A percentile compares a stretch with the other conserved stretches of the same genome.
Conservation (phyloP, 2,797 vertebrate species). For the Dermochelys coriacea region DNA sequence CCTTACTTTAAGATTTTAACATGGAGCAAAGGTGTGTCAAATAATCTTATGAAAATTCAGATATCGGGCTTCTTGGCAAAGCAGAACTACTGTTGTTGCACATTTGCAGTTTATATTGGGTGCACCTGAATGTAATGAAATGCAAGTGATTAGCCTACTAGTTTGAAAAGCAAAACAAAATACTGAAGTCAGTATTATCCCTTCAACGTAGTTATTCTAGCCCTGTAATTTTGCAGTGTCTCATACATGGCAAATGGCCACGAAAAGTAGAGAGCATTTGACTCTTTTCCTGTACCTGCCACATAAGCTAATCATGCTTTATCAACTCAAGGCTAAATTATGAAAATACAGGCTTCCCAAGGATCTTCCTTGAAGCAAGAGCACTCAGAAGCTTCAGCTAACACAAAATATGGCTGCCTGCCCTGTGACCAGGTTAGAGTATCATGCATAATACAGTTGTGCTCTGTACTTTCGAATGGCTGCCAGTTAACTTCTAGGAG, state of each 20-base stretch:
- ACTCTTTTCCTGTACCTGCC: neutral
- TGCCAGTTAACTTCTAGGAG: neutral
- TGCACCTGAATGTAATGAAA: constrained; percentile 25
- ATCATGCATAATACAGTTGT: neutral
- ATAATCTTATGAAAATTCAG: neutral
- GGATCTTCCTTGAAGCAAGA: neutral
- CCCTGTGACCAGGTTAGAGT: neutral
- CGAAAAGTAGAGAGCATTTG: neutral
- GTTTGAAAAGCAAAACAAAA: neutral
- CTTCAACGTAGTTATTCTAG: neutral
- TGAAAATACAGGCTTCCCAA: neutral
- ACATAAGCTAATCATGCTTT: neutral
- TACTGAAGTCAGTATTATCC: neutral
- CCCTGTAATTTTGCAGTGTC: neutral
- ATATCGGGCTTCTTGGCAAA: neutral
- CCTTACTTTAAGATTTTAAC: neutral
- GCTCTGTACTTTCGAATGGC: neutral
- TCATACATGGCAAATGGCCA: neutral
- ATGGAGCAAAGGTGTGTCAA: neutral
- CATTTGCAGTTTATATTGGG: neutral
- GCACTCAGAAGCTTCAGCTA: neutral
- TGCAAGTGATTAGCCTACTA: neutral
- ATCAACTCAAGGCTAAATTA: constrained; percentile 1
- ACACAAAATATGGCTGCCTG: neutral
- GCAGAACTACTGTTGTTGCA: neutral